phyloP scores from a whole-genome alignment of 2,113 vertebrate genomes.

The Centropus bengalensis region DNA sequence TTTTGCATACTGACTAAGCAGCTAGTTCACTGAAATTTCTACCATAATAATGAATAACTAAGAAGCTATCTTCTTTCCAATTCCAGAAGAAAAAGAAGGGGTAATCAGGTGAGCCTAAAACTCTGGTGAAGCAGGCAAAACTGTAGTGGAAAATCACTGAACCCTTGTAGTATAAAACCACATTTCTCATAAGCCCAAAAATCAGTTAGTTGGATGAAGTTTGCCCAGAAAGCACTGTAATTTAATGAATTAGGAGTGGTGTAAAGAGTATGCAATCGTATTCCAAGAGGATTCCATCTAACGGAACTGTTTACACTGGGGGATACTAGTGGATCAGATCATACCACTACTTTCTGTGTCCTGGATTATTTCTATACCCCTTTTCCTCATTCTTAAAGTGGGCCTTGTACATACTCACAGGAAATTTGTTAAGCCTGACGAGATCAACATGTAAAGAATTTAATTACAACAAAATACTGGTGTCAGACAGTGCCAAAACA shows the following conservation, averaged over 20 bases:
- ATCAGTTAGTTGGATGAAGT: neutral
- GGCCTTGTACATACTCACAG: accelerated
- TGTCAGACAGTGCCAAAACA: neutral
- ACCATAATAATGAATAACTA: neutral
- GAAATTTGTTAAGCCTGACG: neutral
- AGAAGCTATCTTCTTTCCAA: neutral
- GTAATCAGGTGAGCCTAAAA: neutral
- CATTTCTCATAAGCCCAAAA: neutral
- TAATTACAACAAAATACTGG: neutral
- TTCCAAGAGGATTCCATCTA: neutral
- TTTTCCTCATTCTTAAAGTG: neutral
- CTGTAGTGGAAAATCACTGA: neutral
- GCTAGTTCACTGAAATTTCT: neutral
- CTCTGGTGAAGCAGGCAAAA: neutral
- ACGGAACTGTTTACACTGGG: neutral
- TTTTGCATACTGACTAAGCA: neutral
- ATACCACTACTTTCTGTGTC: neutral
- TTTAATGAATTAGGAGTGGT: neutral
- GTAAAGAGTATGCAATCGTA: neutral
- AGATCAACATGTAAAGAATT: neutral
- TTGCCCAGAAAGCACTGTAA: neutral
- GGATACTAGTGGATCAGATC: neutral
- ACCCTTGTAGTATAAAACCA: neutral
- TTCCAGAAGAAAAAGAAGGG: neutral
- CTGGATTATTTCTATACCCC: neutral